Base-by-base conservation (phyloP, 2,888 invertebrate species). In the Yponomeuta sedellus region DNA sequence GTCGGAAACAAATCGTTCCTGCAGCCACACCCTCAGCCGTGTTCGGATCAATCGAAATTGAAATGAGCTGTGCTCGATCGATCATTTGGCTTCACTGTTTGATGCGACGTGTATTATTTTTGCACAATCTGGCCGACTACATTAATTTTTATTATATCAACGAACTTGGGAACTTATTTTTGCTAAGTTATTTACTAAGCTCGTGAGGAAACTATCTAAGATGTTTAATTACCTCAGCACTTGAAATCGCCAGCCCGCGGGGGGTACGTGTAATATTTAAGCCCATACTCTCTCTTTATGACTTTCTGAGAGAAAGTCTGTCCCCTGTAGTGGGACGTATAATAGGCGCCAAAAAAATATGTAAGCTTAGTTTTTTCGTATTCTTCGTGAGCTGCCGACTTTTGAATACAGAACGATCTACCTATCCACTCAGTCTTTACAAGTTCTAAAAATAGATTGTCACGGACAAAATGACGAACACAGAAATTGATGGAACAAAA, bases 11-110 rank as follows among this genome's bases (percentile, higher is more conserved):
- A 91, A 91, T 91, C 80, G 90, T 87, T 85, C 84, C 74, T 74
- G 69, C 77, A 77, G 82, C 90, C 90, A 89, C 90, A 88, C 90
- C 90, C 85, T 77, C 82, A 80, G 73, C 79, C 79, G 83, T 82
- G 85, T 86, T 86, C 85, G 81, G 77, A 71, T 77, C 80, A 85
- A 88, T 89, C 90, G 86, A 88, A 90, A 91, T 90, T 89, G 88
- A 90, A 88, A 90, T 81, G 85, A 83, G 87, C 90, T 79, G 78
- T 16, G 75, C 84, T 77, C 87, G 81, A 91, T 91, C 90, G 90
- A 90, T 91, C 90, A 91, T 88, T 86, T 80, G 80, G 80, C 86
- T 86, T 88, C 78, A 75, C 74, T 85, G 64, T 86, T 86, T 87
- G 86, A 87, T 88, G 88, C 86, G 84, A 88, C 82, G 79, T 76